These are phyloP conservation scores for Panzeria rudis DNA, from an alignment of 2,888 invertebrate genomes.

Conservation along the genomic window DNA sequence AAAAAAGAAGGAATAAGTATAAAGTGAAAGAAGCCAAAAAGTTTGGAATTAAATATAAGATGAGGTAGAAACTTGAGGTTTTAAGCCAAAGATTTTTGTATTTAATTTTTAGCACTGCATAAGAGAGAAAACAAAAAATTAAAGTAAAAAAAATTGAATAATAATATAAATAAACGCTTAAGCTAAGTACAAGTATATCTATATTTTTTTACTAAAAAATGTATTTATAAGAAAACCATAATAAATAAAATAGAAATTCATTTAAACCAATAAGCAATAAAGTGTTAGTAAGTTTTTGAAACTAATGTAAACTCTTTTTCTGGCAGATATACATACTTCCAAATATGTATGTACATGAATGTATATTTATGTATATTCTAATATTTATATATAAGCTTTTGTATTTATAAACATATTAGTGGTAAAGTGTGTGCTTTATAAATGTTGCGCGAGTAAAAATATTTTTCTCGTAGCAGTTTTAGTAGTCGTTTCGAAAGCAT, in stretches of 20 bases:
- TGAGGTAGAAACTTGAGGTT: slow-evolving; percentile 65
- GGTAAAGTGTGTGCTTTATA: slow-evolving; percentile 33
- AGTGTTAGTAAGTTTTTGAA: slow-evolving; percentile 58
- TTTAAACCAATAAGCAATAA: slow-evolving; percentile 62
- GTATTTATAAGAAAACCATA: neutral
- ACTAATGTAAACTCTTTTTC: slow-evolving; percentile 35
- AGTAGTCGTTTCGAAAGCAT: slow-evolving; percentile 37
- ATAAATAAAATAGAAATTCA: slow-evolving; percentile 36
- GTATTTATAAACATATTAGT: neutral
- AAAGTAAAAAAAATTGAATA: slow-evolving; percentile 16
- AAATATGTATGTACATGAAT: neutral
- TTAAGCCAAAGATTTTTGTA: slow-evolving; percentile 56
- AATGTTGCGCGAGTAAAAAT: slow-evolving; percentile 2
- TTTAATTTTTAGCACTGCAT: slow-evolving; percentile 50
- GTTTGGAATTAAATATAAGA: slow-evolving; percentile 59
- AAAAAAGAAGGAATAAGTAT: neutral
- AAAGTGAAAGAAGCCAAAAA: slow-evolving; percentile 46
- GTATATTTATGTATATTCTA: neutral
- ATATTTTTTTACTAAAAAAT: slow-evolving; percentile 8
- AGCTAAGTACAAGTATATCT: neutral
- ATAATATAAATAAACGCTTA: slow-evolving; percentile 52
- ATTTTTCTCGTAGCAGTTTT: slow-evolving; percentile 14
- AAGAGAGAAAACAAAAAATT: slow-evolving; percentile 1
- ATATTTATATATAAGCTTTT: slow-evolving; percentile 22
- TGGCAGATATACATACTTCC: neutral